phyloP scores from a whole-genome alignment of 2,888 invertebrate genomes.

The Ochropleura leucogaster region DNA sequence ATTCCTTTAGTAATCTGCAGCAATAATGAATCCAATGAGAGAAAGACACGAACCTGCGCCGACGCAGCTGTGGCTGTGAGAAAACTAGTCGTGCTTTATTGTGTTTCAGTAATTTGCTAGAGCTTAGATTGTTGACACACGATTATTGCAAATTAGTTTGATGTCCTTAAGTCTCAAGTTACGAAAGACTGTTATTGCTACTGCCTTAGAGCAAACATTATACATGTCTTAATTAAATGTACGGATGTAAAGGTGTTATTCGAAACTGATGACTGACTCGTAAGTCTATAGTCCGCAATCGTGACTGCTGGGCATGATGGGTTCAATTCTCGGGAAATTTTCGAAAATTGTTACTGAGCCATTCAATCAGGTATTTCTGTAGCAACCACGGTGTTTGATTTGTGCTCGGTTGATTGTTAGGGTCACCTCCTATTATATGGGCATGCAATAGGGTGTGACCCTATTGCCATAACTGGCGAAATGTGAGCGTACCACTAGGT shows the following conservation, averaged over 20 bases:
- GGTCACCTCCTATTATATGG: too few relatives aligned
- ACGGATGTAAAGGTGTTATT: background rate
- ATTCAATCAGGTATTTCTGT: too few relatives aligned
- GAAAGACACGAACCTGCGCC: constrained; percentile 55
- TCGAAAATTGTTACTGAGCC: too few relatives aligned
- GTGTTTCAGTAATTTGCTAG: constrained; percentile 20
- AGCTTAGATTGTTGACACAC: constrained; percentile 29
- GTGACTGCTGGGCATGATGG: too few relatives aligned
- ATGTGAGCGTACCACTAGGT: too few relatives aligned
- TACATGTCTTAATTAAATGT: background rate
- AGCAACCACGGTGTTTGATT: too few relatives aligned
- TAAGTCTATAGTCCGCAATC: too few relatives aligned
- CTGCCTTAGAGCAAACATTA: background rate
- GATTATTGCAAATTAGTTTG: constrained; percentile 38
- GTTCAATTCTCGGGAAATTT: too few relatives aligned
- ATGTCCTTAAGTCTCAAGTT: constrained; percentile 1
- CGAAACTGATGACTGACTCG: background rate
- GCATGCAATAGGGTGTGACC: too few relatives aligned
- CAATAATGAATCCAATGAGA: constrained; percentile 61
- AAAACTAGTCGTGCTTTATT: constrained; percentile 56
- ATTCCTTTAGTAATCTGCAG: constrained; percentile 37
- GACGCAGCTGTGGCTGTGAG: constrained; percentile 23
- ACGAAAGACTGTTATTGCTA: background rate
- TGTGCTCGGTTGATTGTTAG: too few relatives aligned
- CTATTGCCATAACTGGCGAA: too few relatives aligned